Evolutionary conservation across 1,140 invertebrate genomes (phyloP), one percentile per base, ranked within the genome.

Genomic region (Lepidurus apus): DNA sequence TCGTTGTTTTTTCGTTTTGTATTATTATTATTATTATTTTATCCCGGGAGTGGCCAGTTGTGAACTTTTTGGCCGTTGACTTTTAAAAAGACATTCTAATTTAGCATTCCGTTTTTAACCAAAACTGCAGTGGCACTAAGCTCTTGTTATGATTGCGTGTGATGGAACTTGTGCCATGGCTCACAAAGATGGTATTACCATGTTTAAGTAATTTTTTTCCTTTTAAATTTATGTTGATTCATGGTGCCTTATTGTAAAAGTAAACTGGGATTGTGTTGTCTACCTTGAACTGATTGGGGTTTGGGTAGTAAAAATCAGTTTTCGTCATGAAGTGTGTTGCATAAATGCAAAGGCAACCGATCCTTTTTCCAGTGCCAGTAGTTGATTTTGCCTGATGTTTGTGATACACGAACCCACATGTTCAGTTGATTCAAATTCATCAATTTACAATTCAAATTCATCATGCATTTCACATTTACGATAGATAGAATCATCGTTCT

Each of bases 301-400:
- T 47, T 6, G 5, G 45, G 45, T 8, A 47, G 17, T 13, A 13
- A 17, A 21, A 13, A n/a, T 1, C n/a, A n/a, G 1, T 21, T 65
- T 65, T 65, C 4, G 17, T 17, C 21, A 7, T 21, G 7, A 9
- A 21, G 53, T 65, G 53, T 13, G 53, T 34, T 3, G 34, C 34
- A 34, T 3, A 21, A 65, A 65, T 65, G 53, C 53, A 21, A 65
- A 17, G 21, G 34, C 34, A 65, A 21, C 7, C 53, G 21, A 65
- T 65, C 53, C 17, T 65, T 65, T 65, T 21, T 65, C 53, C 53
- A 65, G 53, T 65, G 53, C 53, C 53, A 65, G 53, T 65, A 65
- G 7, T 65, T 65, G 8, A 17, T 13, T 65, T 13, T 65, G 53
- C 53, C 34, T 34, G 7, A 65, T 65, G 53, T 65, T 21, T 21